Evolutionary conservation across 2,113 vertebrate genomes (phyloP).

Genomic region (Oreocharis arfaki): DNA sequence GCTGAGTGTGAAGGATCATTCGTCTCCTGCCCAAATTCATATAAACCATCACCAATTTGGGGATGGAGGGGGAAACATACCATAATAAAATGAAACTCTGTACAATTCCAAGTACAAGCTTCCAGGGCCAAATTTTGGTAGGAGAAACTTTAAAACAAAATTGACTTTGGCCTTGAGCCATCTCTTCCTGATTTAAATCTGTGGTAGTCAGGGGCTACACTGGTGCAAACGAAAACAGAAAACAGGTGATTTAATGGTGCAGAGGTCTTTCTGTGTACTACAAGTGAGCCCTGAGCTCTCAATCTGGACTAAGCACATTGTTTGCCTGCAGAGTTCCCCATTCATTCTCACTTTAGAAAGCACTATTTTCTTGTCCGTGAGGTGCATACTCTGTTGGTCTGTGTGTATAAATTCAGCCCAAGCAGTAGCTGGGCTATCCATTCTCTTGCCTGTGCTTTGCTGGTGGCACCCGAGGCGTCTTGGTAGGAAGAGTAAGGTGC

Average conservation of each 20-base stretch:
- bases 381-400: not conserved
- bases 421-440: not conserved
- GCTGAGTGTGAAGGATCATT: slow-evolving; percentile 34
- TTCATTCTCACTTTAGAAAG: not conserved
- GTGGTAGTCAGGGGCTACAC: not conserved
- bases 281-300: not conserved
- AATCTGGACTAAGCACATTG: not conserved
- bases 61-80: not conserved
- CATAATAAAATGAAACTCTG: slow-evolving; percentile 1
- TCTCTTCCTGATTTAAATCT: not conserved
- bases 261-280: not conserved
- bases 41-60: not conserved
- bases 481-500: not conserved
- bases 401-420: not conserved
- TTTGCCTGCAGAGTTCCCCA: not conserved
- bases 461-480: not conserved
- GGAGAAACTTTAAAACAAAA: not conserved
- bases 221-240: not conserved
- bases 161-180: not conserved
- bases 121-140: not conserved
- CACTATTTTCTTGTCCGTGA: not conserved
- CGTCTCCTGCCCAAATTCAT: slow-evolving; percentile 37
- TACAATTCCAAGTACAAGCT: not conserved
- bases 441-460: not conserved
- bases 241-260: not conserved